These are phyloP conservation scores for Stictocephala bisonia DNA, from an alignment of 2,888 invertebrate genomes.

Conservation along the genomic window DNA sequence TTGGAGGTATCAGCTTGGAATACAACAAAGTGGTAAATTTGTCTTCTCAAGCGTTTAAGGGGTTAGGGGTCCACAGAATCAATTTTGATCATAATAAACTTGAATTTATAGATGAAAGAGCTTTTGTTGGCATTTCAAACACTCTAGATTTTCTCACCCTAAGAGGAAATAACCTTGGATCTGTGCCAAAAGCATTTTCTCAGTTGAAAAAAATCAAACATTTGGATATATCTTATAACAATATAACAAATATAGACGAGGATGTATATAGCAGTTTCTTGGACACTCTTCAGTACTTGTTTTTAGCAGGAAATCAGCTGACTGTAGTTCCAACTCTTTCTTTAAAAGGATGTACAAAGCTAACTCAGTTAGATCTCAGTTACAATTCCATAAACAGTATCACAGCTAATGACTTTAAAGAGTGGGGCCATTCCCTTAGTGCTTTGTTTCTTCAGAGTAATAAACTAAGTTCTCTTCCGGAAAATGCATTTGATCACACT, in stretches of 20 bases:
- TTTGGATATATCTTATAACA: constrained; percentile 85
- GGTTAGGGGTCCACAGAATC: constrained; percentile 77
- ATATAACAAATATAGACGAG: constrained; percentile 71
- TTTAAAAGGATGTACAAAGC: constrained; percentile 76
- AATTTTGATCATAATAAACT: constrained; percentile 79
- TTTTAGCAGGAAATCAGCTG: constrained; percentile 84
- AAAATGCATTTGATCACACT: constrained; percentile 78
- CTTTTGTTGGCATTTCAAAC: constrained; percentile 79
- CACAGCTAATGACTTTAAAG: constrained; percentile 72
- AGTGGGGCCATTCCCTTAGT: constrained; percentile 83
- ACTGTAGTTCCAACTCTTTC: constrained; percentile 76
- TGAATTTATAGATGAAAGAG: constrained; percentile 68
- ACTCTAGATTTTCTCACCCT: constrained; percentile 84
- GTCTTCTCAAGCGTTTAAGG: constrained; percentile 63
- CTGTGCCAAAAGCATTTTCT: constrained; percentile 77
- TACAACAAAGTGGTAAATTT: constrained; percentile 64
- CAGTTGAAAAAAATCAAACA: constrained; percentile 78
- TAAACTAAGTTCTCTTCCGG: constrained; percentile 75
- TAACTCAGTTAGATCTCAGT: constrained; percentile 86
- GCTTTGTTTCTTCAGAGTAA: constrained; percentile 87
- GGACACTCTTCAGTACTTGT: constrained; percentile 67
- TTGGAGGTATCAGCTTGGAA: constrained; percentile 65
- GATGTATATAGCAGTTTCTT: constrained; percentile 71
- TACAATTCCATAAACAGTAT: constrained; percentile 83
- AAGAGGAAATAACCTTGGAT: constrained; percentile 80